Conservation (phyloP, 92 coral and sea anemone species). For the Phenganax subtilis region DNA sequence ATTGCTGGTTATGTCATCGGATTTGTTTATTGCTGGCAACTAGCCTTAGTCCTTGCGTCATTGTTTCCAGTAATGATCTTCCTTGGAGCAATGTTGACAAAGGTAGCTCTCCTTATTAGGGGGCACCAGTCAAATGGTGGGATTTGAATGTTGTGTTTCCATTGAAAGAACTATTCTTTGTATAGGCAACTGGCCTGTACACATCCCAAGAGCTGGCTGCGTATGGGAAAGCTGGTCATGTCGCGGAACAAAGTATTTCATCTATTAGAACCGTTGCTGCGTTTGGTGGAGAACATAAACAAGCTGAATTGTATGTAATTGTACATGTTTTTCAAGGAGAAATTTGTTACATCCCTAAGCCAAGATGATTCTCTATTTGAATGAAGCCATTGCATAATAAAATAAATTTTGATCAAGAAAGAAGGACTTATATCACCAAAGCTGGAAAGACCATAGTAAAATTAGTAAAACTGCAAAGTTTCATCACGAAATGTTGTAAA, state of each 20-base stretch:
- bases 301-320: constrained; percentile 33
- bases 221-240: constrained; percentile 52
- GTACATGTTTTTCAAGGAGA: background rate
- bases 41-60: constrained; percentile 67
- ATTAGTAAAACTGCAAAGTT: too few relatives aligned
- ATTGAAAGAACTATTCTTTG: background rate
- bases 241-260: constrained; percentile 52
- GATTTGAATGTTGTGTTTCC: too few relatives aligned
- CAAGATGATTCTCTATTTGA: too few relatives aligned
- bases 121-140: background rate
- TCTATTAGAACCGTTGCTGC: constrained; percentile 53
- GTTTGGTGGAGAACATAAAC: constrained; percentile 50
- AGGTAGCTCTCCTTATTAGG: constrained; percentile 43
- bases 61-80: constrained; percentile 60
- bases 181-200: background rate
- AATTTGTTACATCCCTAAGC: too few relatives aligned
- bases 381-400: too few relatives aligned
- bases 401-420: too few relatives aligned
- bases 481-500: too few relatives aligned
- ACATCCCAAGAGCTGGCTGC: background rate
- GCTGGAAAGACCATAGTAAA: too few relatives aligned
- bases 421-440: too few relatives aligned
- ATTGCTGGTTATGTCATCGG: constrained; percentile 73
- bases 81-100: constrained; percentile 74
- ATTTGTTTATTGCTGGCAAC: constrained; percentile 74